Evolutionary conservation across 2,888 invertebrate genomes (phyloP).

Genomic region (Zaprionus obscuricornis): DNA sequence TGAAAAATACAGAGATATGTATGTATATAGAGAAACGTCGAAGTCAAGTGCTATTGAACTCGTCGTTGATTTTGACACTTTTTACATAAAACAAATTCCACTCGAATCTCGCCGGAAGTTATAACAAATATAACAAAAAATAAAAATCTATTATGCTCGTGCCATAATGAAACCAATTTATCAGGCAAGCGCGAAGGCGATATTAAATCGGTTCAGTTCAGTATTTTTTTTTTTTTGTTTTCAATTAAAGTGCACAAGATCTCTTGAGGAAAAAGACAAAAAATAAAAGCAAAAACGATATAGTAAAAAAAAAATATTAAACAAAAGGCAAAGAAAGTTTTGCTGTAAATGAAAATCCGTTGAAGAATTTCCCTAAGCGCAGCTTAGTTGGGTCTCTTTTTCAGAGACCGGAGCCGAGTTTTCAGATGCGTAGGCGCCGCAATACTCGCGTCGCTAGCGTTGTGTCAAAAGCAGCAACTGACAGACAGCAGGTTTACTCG

Average conservation of each 20-base stretch:
- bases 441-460: constrained; percentile 40
- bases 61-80: constrained; percentile 56
- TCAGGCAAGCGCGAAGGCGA: constrained; percentile 45
- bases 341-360: constrained; percentile 71
- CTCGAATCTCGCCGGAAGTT: constrained; percentile 62
- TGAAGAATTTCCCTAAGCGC: constrained; percentile 76
- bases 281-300: too few relatives aligned
- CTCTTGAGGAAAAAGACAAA: too few relatives aligned
- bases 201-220: constrained; percentile 56
- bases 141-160: constrained; percentile 62
- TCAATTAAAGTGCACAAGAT: constrained; percentile 57
- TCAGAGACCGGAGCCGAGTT: constrained; percentile 38
- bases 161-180: constrained; percentile 69
- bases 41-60: constrained; percentile 63
- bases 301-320: constrained; percentile 46
- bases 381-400: constrained; percentile 50
- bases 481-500: constrained; percentile 77
- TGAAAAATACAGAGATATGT: constrained; percentile 17
- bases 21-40: too few relatives aligned
- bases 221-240: constrained; percentile 28
- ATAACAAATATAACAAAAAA: constrained; percentile 22
- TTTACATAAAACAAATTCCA: constrained; percentile 39
- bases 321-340: constrained; percentile 69
- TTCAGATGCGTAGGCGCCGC: constrained; percentile 71
- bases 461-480: constrained; percentile 75